These are phyloP conservation scores for Chloroceryle aenea DNA, from an alignment of 2,113 vertebrate genomes.

Conservation along the genomic window DNA sequence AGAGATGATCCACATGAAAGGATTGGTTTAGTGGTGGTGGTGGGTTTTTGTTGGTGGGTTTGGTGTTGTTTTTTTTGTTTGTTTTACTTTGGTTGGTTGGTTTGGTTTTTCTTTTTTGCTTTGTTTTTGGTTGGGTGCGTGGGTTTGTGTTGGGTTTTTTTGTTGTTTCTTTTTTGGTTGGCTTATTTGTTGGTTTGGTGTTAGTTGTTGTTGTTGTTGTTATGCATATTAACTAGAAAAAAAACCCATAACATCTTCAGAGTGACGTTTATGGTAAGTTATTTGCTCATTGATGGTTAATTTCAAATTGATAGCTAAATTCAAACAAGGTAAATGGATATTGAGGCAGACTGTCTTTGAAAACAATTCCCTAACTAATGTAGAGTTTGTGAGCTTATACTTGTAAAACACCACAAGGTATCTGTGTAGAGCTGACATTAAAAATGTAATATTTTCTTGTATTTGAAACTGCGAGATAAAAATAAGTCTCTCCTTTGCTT, in stretches of 20 bases:
- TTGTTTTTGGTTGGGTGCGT: neutral
- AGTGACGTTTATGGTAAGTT: neutral
- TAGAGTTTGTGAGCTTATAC: neutral
- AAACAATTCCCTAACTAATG: neutral
- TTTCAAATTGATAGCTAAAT: neutral
- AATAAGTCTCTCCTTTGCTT: neutral
- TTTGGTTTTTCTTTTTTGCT: neutral
- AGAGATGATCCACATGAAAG: neutral
- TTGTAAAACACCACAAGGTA: neutral
- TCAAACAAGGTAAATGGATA: neutral
- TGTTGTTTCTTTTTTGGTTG: neutral
- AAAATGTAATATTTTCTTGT: neutral
- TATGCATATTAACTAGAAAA: neutral
- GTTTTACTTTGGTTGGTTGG: too few species aligned
- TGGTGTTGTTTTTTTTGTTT: too few species aligned
- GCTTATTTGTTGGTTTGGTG: neutral
- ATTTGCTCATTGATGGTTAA: neutral
- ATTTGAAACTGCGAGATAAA: neutral
- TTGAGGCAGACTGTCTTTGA: neutral
- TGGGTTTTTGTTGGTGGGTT: too few species aligned
- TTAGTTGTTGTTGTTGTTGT: neutral
- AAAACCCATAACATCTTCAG: neutral
- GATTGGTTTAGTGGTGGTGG: neutral
- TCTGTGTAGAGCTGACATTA: fast-evolving
- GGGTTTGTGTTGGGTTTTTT: too few species aligned